Percentiles rank a stretch among this genome's conserved stretches.
phyloP scores from a whole-genome alignment of 2,888 invertebrate genomes.

The Vesta saturnalis region DNA sequence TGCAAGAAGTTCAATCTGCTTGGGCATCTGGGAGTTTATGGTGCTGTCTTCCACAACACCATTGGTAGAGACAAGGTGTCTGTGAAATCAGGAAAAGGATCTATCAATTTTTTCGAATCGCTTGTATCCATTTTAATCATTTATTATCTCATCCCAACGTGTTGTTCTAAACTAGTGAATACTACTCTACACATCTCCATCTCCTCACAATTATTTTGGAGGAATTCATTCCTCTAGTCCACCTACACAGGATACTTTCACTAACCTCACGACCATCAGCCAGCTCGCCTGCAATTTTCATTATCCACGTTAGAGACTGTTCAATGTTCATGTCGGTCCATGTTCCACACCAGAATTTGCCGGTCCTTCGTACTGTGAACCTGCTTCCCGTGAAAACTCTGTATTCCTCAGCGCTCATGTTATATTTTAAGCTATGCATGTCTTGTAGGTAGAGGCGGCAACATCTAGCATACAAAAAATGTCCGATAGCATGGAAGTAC shows the following conservation, averaged over 20 bases:
- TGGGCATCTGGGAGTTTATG: neutral
- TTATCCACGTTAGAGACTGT: neutral
- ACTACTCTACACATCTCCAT: slow-evolving; percentile 1
- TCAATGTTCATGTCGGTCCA: neutral
- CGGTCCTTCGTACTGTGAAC: neutral
- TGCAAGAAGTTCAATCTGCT: neutral
- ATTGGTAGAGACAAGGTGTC: neutral
- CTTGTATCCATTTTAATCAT: neutral
- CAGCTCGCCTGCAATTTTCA: no score
- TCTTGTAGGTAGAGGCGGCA: neutral
- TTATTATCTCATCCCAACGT: neutral
- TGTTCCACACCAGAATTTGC: slow-evolving; percentile 3
- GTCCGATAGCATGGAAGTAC: neutral
- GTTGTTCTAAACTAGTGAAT: no score
- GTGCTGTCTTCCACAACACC: neutral
- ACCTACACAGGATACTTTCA: neutral
- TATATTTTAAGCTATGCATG: slow-evolving; percentile 1
- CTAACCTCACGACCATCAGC: no score
- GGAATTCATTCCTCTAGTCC: neutral
- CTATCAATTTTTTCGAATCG: neutral
- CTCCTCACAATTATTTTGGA: neutral
- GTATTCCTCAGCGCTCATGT: no score
- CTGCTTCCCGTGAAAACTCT: neutral
- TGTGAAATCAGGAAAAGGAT: neutral
- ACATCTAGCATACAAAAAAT: neutral